Evolutionary conservation across 2,888 invertebrate genomes (phyloP).

Genomic region (Pyrgus malvae): DNA sequence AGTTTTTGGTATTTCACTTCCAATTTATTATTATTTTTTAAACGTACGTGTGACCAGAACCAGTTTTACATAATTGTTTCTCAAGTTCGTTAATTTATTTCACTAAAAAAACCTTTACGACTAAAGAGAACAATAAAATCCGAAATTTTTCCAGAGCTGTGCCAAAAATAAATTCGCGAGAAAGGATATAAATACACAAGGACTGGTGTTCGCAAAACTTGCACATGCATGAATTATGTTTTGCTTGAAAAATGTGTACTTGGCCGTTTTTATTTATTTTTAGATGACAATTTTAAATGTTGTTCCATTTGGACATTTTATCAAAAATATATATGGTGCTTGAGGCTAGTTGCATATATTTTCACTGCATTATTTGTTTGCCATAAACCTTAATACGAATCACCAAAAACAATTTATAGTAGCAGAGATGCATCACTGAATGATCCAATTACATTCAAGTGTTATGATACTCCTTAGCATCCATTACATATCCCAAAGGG

Average conservation of each 20-base stretch:
- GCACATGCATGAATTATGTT: constrained; percentile 19
- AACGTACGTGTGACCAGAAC: not conserved
- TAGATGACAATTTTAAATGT: constrained; percentile 4
- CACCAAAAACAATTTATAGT: too few species aligned
- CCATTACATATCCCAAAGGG: too few species aligned
- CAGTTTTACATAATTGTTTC: constrained; percentile 5
- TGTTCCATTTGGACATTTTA: constrained; percentile 3
- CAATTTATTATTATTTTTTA: not conserved
- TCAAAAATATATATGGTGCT: constrained; percentile 3
- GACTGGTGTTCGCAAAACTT: constrained; percentile 13
- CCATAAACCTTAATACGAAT: too few species aligned
- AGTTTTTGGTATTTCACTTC: too few species aligned
- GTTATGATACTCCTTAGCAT: too few species aligned
- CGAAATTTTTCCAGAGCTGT: constrained; percentile 20
- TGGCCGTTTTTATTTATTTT: constrained; percentile 4
- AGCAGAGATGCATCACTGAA: too few species aligned
- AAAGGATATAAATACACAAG: constrained; percentile 22
- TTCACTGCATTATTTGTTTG: too few species aligned
- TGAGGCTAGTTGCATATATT: not conserved
- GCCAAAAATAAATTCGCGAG: constrained; percentile 20
- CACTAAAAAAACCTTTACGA: constrained; percentile 12
- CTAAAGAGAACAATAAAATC: constrained; percentile 12
- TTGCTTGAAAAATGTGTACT: constrained; percentile 18
- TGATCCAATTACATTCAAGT: too few species aligned
- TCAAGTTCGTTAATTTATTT: constrained; percentile 7